These are phyloP conservation scores for Peromyscus attwateri DNA, from an alignment of 2,797 vertebrate species.

Conservation along the genomic window DNA sequence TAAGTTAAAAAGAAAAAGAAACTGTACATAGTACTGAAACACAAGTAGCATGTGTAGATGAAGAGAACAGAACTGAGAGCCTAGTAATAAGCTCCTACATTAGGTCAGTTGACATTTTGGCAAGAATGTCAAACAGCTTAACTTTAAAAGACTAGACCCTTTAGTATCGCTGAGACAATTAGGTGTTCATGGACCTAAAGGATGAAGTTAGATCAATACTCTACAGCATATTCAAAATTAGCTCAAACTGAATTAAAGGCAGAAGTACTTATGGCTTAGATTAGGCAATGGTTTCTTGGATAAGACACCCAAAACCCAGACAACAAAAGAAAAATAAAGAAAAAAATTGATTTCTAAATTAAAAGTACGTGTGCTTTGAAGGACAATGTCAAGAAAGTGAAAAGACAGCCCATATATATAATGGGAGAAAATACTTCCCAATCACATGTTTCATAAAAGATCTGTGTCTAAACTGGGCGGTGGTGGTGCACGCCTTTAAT, in stretches of 20 bases:
- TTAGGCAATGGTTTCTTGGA: slow-evolving; percentile 21
- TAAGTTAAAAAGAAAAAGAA: background rate
- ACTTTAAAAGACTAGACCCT: background rate
- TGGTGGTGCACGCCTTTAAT: too few relatives aligned
- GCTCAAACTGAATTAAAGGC: background rate
- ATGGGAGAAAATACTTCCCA: background rate
- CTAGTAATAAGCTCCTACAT: background rate
- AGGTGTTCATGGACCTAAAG: background rate
- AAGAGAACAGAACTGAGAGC: background rate
- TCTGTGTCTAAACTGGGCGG: background rate
- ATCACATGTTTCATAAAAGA: background rate
- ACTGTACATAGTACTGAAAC: background rate
- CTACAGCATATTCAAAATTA: background rate
- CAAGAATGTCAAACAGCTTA: background rate
- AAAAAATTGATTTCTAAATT: background rate
- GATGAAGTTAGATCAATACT: background rate
- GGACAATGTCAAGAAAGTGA: background rate
- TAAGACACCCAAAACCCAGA: background rate
- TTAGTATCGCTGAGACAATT: background rate
- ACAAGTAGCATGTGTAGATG: too few relatives aligned
- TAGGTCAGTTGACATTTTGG: background rate
- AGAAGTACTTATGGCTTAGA: background rate
- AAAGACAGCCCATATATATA: background rate
- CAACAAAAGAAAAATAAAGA: background rate
- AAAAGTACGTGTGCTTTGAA: background rate